Evolutionary conservation across 1,140 invertebrate species (phyloP), one percentile per base, ranked within the genome.

Genomic region (Mylabris phalerata): DNA sequence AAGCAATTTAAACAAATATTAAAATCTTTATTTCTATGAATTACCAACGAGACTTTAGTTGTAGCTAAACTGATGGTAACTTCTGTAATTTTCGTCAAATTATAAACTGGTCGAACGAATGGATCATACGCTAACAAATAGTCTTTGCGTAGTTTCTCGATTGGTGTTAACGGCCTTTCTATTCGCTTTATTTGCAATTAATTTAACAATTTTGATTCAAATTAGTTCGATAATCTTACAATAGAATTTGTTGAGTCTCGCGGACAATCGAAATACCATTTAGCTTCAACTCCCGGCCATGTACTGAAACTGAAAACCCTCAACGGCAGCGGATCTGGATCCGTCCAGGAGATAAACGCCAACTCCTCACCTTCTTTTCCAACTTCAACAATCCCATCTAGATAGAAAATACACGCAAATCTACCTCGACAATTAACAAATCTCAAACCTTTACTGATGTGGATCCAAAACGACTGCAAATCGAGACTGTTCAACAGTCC

Each of bases 271-370:
- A 79, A 82, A 24, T 78, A 72, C 69, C 82, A 81, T 62, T 81
- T 82, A 0, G 78, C 77, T 61, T 82, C 79, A 2, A 81, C 77
- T 3, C 75, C 75, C n/a, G 70, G 75, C 81, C 81, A 84, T 1
- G 80, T 75, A 25, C 78, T 76, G 54, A 84, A 84, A 64, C 81
- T 80, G 57, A 82, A 81, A 60, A 79, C 80, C 50, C 75, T 76
- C 4, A 84, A 68, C 4, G 73, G 61, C 13, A 84, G 57, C 0
- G 80, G 80, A 41, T 75, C 58, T 2, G 77, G 66, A 66, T 84
- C 83, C 41, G 59, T 68, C 73, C 79, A 83, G 5, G 67, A 70
- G 2, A 84, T 57, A 40, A 84, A 70, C 9, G 80, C 77, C 39
- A 80, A 54, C 9, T 69, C 62, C 11, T 81, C 73, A 1, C 79